Evolutionary conservation across 30 jellyfish, hydroid and myxozoan genomes (phyloP).

Genomic region (Turritopsis rubra): DNA sequence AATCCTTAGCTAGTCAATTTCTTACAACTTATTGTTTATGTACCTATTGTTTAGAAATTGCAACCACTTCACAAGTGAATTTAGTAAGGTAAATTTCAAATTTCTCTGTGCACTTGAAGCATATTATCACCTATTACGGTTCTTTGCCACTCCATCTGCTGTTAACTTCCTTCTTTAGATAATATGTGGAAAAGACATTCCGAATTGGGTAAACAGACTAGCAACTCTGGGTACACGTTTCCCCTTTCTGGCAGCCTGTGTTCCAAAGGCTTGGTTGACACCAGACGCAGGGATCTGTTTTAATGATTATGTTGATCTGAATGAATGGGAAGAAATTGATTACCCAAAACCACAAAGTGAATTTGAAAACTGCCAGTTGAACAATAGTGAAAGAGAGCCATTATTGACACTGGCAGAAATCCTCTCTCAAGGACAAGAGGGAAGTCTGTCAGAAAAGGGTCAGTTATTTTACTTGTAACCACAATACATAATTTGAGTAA

Average conservation of each 20-base stretch:
- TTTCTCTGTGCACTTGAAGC: background rate
- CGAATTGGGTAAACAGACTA: constrained; percentile 86
- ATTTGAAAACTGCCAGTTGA: background rate
- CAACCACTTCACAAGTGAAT: constrained; percentile 85
- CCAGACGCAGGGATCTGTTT: constrained; percentile 63
- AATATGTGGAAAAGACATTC: constrained; percentile 74
- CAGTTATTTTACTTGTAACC: background rate
- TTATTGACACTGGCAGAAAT: background rate
- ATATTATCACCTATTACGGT: background rate
- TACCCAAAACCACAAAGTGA: constrained; percentile 10
- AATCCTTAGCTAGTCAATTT: background rate
- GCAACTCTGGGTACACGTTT: constrained; percentile 87
- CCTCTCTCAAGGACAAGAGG: background rate
- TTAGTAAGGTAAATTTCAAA: constrained; percentile 50
- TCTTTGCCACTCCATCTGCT: too few species aligned
- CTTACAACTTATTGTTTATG: background rate
- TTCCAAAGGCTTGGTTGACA: constrained; percentile 95
- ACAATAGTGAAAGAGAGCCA: background rate
- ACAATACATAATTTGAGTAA: too few species aligned
- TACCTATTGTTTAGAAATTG: constrained; percentile 57
- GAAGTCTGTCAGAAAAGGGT: background rate
- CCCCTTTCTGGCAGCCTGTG: constrained; percentile 82
- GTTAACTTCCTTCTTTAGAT: too few species aligned
- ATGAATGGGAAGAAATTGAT: constrained; percentile 88
- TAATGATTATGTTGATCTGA: constrained; percentile 40